Percentiles rank a stretch among this genome's conserved stretches.
Conservation (phyloP, 2,888 invertebrate species). For the Glaucopsyche alexis region DNA sequence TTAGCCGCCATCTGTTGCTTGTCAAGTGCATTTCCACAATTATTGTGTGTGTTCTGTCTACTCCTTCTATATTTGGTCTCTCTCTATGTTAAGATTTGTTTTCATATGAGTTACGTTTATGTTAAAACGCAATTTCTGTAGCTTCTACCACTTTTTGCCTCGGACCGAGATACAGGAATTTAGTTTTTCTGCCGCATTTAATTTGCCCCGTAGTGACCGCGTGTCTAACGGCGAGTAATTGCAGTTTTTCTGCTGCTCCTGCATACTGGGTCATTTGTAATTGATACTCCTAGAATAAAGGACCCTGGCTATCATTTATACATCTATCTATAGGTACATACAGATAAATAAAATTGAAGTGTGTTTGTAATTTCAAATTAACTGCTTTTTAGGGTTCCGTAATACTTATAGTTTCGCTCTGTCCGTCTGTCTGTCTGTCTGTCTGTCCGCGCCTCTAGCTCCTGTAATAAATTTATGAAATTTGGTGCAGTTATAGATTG, state of each 20-base stretch:
- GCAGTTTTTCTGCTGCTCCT: neutral
- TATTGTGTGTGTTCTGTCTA: neutral
- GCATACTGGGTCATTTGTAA: neutral
- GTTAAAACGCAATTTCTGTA: too few species aligned
- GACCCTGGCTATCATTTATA: neutral
- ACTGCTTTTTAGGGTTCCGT: too few species aligned
- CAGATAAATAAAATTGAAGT: too few species aligned
- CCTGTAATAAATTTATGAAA: too few species aligned
- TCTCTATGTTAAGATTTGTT: neutral
- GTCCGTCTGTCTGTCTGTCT: too few species aligned
- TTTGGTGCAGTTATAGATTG: too few species aligned
- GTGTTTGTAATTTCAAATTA: too few species aligned
- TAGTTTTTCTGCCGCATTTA: neutral
- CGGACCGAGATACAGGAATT: neutral
- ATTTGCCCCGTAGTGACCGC: neutral
- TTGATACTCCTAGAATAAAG: neutral
- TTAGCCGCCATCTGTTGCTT: neutral
- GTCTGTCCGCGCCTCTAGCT: too few species aligned
- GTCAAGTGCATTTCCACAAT: neutral
- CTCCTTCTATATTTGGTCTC: neutral
- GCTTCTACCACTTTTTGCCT: neutral
- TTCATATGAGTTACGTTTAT: neutral
- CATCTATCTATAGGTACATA: too few species aligned
- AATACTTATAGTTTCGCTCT: too few species aligned
- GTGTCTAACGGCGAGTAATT: neutral